A percentile compares a stretch with the other conserved stretches of the same genome.
These are phyloP conservation scores for Nymphalis polychloros DNA, from an alignment of 2,888 invertebrate genomes.

Conservation along the genomic window DNA sequence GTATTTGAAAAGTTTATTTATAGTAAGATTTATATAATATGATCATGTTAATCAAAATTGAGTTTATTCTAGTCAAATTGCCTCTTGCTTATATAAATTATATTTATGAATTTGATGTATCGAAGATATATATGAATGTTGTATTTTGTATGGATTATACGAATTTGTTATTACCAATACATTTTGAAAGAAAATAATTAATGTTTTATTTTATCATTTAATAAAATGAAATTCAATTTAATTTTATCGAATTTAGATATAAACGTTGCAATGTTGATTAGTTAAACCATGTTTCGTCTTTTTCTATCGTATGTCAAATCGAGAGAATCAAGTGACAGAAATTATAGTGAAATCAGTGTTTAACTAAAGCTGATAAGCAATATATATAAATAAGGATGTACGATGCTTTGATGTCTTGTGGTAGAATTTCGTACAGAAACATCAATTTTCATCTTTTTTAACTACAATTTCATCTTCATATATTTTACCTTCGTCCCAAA, in stretches of 20 bases:
- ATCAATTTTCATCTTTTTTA: not conserved
- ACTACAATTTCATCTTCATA: not conserved
- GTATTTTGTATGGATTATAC: slow-evolving; percentile 75
- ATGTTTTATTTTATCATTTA: slow-evolving; percentile 26
- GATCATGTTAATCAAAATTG: too few relatives aligned
- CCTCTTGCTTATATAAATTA: slow-evolving; percentile 39
- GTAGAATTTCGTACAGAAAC: too few relatives aligned
- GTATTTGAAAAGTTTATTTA: not conserved
- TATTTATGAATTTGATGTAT: slow-evolving; percentile 44
- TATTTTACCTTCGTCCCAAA: slow-evolving; percentile 34
- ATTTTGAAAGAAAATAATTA: slow-evolving; percentile 51
- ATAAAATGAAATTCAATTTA: not conserved
- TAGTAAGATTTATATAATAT: not conserved
- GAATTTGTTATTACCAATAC: slow-evolving; percentile 69
- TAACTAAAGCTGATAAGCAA: too few relatives aligned
- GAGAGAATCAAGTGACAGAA: too few relatives aligned
- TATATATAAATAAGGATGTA: too few relatives aligned
- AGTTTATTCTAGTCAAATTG: slow-evolving; percentile 42
- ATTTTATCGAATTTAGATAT: not conserved
- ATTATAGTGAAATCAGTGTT: too few relatives aligned
- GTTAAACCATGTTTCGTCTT: too few relatives aligned
- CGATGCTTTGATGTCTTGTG: too few relatives aligned
- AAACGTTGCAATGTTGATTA: too few relatives aligned
- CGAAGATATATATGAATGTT: slow-evolving; percentile 60
- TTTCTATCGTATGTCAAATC: too few relatives aligned